phyloP scores from a whole-genome alignment of 92 coral and sea anemone genomes.

The Muricea muricata region DNA sequence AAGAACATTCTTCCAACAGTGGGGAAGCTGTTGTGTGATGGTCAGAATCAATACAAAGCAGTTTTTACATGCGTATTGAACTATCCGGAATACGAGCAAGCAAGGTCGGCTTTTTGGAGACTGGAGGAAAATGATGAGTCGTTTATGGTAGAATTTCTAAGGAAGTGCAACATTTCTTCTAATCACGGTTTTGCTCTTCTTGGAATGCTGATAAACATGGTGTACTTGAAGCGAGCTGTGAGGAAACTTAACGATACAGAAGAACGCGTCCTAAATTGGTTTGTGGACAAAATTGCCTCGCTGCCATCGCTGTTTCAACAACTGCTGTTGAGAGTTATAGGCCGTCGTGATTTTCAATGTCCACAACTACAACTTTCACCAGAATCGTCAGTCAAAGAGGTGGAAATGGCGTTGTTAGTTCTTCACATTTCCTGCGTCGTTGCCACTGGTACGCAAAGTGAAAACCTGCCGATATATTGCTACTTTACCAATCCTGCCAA shows the following conservation, averaged over 20 bases:
- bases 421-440: constrained; percentile 76
- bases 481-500: constrained; percentile 12
- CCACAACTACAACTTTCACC: constrained; percentile 72
- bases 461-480: not conserved
- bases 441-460: constrained; percentile 12
- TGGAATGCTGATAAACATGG: constrained; percentile 65
- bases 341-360: constrained; percentile 68
- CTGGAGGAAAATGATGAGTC: not conserved
- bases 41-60: constrained; percentile 6
- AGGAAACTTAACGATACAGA: constrained; percentile 78
- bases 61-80: constrained; percentile 19
- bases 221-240: constrained; percentile 75
- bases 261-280: constrained; percentile 60
- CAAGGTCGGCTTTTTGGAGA: constrained; percentile 31
- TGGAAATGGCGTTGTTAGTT: constrained; percentile 73
- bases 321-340: constrained; percentile 66
- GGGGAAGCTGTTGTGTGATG: constrained; percentile 51
- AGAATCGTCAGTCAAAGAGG: constrained; percentile 65
- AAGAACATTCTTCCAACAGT: constrained; percentile 61
- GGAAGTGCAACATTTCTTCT: constrained; percentile 34
- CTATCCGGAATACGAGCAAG: constrained; percentile 31
- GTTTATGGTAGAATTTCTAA: constrained; percentile 16
- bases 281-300: constrained; percentile 26
- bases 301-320: constrained; percentile 54
- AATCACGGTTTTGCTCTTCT: constrained; percentile 52